Base-by-base conservation (phyloP, 2,888 invertebrate genomes). In the Quadroppia sp. region DNA sequence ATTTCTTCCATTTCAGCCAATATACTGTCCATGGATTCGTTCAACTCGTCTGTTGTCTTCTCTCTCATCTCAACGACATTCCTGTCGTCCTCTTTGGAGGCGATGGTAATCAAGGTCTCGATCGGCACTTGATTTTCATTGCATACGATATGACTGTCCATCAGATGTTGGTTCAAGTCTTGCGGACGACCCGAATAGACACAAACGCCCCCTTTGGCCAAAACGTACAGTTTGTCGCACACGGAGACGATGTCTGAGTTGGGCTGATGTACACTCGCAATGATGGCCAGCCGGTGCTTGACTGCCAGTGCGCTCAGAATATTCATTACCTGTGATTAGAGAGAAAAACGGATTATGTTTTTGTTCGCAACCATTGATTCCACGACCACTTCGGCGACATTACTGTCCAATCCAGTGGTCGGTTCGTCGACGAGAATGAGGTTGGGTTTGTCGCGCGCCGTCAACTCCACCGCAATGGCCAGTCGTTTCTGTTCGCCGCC, bases 101-200 rank as follows among this genome's bases (percentile, higher is more conserved):
- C 53, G 15, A 53, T 53, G 13, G 56, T 56, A 15, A 56, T 56
- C 15, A 56, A 11, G 4, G 28, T 28, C 17, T 56, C 56, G 30
- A 56, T 56, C 30, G 61, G 61, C 7, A 64, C 61, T 20, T 40
- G 61, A 40, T 64, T 64, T 36, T n/a, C 36, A 64, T 64, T 40
- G n/a, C 20, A 36, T 0, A n/a, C 20, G 1, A 64, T 36, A 32
- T 64, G 0, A 20, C 61, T 36, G 6, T 36, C 36, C 15, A 20
- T 20, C 20, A 64, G 6, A 20, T 64, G 36, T 7, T 2, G 15
- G 11, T 20, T 15, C 1, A 64, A n/a, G 20, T 36, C 9, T 23
- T 40, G 3, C n/a, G 32, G 36, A 1, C 20, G 3, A 28, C 61
- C 61, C n/a, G 20, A 64, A 20, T 64, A 64, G 1, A 64, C 23